Conservation (phyloP, 2,888 invertebrate genomes). For the Desoria tigrina region DNA sequence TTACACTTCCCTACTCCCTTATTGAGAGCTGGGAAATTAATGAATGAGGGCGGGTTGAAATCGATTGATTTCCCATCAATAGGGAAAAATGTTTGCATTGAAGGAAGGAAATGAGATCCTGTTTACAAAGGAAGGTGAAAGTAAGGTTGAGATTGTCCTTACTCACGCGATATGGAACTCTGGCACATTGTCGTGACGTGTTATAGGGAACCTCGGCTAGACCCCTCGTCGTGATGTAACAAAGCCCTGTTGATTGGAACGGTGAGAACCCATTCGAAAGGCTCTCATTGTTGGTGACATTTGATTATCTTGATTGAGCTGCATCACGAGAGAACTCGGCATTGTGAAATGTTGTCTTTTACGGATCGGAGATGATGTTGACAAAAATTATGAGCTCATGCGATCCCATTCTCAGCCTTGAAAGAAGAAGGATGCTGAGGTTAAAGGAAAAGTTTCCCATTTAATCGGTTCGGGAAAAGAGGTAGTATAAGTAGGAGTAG, state of each 20-base stretch:
- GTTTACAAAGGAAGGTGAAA: conserved; percentile 18
- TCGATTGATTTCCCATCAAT: conserved; percentile 25
- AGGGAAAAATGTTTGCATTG: conserved; percentile 17
- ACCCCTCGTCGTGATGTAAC: conserved; percentile 31
- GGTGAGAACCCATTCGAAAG: conserved; percentile 34
- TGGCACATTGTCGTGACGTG: neutral
- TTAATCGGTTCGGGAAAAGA: too few species aligned
- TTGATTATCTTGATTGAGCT: conserved; percentile 39
- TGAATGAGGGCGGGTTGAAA: conserved; percentile 12
- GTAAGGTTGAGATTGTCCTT: conserved; percentile 7
- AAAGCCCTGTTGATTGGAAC: conserved; percentile 40
- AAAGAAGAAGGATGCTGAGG: too few species aligned
- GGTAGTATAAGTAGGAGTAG: too few species aligned
- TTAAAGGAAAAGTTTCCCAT: too few species aligned
- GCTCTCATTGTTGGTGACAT: conserved; percentile 38
- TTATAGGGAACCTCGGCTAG: neutral
- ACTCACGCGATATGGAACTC: conserved; percentile 15
- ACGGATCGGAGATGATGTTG: conserved; percentile 12
- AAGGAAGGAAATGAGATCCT: conserved; percentile 13
- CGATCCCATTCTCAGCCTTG: too few species aligned
- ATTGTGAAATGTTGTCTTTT: conserved; percentile 6
- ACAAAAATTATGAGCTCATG: conserved; percentile 13
- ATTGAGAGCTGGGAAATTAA: too few species aligned
- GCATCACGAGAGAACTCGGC: conserved; percentile 36
- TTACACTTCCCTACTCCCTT: too few species aligned